Conservation (phyloP, 2,113 vertebrate species). For the Amazona guildingii region DNA sequence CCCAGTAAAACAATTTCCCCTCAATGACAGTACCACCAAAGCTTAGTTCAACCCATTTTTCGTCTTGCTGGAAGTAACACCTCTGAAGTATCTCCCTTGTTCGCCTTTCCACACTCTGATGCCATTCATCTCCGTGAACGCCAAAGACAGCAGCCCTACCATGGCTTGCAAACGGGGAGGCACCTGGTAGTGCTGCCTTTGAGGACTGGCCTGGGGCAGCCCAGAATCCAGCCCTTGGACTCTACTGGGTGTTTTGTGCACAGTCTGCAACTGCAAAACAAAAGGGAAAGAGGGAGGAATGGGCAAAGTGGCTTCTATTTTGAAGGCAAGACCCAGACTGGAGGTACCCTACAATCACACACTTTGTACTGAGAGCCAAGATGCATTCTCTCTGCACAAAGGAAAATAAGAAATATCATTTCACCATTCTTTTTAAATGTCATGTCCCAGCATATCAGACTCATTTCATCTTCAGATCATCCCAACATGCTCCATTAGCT, state of each 20-base stretch:
- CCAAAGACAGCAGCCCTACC: not conserved
- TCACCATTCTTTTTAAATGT: conserved; percentile 39
- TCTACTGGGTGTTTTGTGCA: not conserved
- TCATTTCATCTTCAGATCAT: conserved; percentile 29
- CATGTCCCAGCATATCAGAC: conserved; percentile 35
- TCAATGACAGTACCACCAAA: not conserved
- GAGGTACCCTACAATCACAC: not conserved
- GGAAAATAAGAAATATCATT: conserved; percentile 40
- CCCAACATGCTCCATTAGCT: conserved; percentile 6
- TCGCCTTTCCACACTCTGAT: not conserved
- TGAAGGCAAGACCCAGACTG: not conserved
- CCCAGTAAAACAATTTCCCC: not conserved
- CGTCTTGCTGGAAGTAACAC: not conserved
- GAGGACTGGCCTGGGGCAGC: not conserved
- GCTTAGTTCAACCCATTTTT: not conserved
- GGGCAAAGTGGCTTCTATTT: not conserved
- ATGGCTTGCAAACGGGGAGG: not conserved
- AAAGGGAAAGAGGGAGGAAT: not conserved
- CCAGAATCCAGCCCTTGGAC: rapidly evolving
- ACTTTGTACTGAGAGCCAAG: not conserved
- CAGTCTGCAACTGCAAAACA: not conserved
- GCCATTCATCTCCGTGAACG: rapidly evolving
- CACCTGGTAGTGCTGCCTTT: rapidly evolving
- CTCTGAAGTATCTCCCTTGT: not conserved
- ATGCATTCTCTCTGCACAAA: not conserved